phyloP scores from a whole-genome alignment of 2,888 invertebrate species.

The Agriopis leucophaearia region DNA sequence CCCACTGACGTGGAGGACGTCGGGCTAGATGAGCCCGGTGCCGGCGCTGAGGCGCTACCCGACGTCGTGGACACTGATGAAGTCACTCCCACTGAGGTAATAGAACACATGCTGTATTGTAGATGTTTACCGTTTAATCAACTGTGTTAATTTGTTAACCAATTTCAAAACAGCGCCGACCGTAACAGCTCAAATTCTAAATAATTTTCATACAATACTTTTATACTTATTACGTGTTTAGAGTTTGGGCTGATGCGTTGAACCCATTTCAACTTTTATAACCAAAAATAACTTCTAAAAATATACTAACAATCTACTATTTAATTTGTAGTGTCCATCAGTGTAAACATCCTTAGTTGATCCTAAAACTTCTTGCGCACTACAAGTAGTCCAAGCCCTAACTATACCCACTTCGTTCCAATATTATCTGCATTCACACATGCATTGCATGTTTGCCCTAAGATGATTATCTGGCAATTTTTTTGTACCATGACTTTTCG shows the following conservation, averaged over 20 bases:
- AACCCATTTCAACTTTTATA: neutral
- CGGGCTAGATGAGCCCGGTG: slow-evolving; percentile 56
- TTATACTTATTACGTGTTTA: neutral
- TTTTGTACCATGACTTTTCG: too few species aligned
- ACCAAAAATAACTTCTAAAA: neutral
- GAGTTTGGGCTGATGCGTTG: neutral
- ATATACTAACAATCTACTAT: neutral
- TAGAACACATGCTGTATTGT: slow-evolving; percentile 79
- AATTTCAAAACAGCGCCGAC: neutral
- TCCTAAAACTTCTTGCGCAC: neutral
- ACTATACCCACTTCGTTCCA: too few species aligned
- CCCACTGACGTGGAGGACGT: slow-evolving; percentile 66
- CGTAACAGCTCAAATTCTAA: slow-evolving; percentile 3
- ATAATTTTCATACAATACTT: neutral
- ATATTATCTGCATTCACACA: too few species aligned
- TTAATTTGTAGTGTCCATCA: slow-evolving; percentile 1
- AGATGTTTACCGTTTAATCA: slow-evolving; percentile 76
- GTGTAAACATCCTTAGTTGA: neutral
- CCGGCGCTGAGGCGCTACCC: slow-evolving; percentile 70
- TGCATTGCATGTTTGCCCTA: too few species aligned
- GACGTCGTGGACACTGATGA: slow-evolving; percentile 84
- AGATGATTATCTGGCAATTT: too few species aligned
- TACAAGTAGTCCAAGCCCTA: neutral
- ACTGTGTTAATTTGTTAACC: slow-evolving; percentile 31
- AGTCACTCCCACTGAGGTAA: slow-evolving; percentile 84